A percentile compares a stretch with the other conserved stretches of the same genome.
Conservation (phyloP, 2,113 vertebrate species). For the Mastomys coucha region DNA sequence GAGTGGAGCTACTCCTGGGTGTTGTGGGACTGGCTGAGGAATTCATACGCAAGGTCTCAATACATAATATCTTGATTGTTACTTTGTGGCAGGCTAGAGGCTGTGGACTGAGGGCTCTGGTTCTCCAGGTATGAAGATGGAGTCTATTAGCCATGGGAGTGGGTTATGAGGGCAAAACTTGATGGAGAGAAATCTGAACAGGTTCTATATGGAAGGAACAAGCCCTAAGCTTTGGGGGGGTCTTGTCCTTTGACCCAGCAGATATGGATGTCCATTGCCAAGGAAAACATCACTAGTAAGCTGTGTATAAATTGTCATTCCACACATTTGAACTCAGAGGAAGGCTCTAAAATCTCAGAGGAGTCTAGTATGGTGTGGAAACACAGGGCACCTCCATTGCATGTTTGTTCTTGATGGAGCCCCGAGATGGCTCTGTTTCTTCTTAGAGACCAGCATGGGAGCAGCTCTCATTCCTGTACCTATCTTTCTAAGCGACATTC, state of each 20-base stretch:
- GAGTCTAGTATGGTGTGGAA: no score
- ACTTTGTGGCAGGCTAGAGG: neutral
- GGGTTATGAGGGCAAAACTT: rapidly evolving
- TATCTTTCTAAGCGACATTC: neutral
- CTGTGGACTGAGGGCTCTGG: neutral
- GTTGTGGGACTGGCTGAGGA: no score
- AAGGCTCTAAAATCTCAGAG: neutral
- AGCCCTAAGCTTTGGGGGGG: neutral
- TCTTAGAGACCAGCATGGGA: neutral
- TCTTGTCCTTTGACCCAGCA: neutral
- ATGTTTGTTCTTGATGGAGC: neutral
- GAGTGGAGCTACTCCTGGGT: no score
- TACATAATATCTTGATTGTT: neutral
- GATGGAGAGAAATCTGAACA: neutral
- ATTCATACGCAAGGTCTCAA: neutral
- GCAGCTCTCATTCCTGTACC: rapidly evolving
- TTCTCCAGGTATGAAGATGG: neutral
- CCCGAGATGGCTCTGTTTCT: neutral
- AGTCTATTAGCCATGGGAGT: rapidly evolving
- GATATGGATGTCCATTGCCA: neutral
- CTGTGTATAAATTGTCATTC: rapidly evolving
- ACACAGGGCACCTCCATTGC: neutral
- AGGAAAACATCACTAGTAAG: no score
- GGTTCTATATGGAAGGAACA: neutral
- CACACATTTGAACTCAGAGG: rapidly evolving